phyloP scores from a whole-genome alignment of 2,888 invertebrate genomes.

The Lydus trimaculatus region DNA sequence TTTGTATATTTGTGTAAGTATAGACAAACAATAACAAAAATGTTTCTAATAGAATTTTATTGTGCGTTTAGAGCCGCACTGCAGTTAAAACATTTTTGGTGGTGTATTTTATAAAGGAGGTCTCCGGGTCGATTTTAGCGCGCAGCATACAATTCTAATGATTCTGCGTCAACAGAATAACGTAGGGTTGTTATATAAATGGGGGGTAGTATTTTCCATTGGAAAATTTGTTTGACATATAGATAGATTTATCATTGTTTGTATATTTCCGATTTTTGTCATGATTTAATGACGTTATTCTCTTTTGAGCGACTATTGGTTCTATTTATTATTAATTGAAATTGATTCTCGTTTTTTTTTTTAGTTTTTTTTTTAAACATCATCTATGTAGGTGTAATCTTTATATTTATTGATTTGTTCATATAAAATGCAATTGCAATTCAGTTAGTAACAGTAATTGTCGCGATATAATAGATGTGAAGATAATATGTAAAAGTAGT shows the following conservation, averaged over 20 bases:
- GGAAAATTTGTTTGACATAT: neutral
- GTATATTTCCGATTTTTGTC: neutral
- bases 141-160: constrained; percentile 12
- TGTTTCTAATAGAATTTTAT: neutral
- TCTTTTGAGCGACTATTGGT: neutral
- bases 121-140: constrained; percentile 24
- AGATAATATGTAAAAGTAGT: neutral
- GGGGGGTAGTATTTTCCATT: neutral
- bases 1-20: neutral
- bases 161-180: constrained; percentile 21
- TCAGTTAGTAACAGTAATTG: neutral
- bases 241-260: neutral
- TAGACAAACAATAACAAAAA: neutral
- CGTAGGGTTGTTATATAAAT: neutral
- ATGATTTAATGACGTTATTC: neutral
- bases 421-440: too few species aligned
- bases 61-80: constrained; percentile 28
- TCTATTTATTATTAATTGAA: neutral
- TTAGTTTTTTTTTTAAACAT: neutral
- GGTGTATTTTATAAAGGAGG: constrained; percentile 6
- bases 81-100: constrained; percentile 17
- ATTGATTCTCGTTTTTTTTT: neutral
- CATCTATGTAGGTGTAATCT: too few species aligned
- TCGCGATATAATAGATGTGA: neutral
- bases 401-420: too few species aligned